A percentile compares a stretch with the other conserved stretches of the same genome.
phyloP scores from a whole-genome alignment of 2,797 vertebrate genomes.

The Poeciliopsis infans region DNA sequence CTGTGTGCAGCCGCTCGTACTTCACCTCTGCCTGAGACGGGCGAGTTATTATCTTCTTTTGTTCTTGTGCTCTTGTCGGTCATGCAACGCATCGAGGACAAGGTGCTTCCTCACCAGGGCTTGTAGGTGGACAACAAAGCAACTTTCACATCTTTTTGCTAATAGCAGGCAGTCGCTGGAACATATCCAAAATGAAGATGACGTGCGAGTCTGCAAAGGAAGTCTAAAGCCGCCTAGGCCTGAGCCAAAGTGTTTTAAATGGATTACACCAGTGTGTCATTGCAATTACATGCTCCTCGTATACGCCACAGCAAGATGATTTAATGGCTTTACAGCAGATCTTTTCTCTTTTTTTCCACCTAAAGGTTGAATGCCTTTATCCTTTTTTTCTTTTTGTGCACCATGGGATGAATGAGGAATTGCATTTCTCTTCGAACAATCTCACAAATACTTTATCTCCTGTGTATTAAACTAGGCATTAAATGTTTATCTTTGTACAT shows the following conservation, averaged over 20 bases:
- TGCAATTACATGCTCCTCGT: slow-evolving; percentile 79
- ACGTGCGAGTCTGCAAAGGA: slow-evolving; percentile 61
- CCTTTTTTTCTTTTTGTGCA: slow-evolving; percentile 17
- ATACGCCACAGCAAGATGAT: slow-evolving; percentile 75
- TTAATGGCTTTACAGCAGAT: slow-evolving; percentile 74
- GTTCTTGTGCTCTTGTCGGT: slow-evolving; percentile 39
- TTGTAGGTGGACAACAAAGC: slow-evolving; percentile 71
- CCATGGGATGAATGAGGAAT: slow-evolving; percentile 59
- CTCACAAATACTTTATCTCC: slow-evolving; percentile 55
- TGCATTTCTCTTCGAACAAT: slow-evolving; percentile 65
- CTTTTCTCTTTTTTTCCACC: slow-evolving; percentile 62
- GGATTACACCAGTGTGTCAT: slow-evolving; percentile 84
- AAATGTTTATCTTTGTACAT: slow-evolving; percentile 40
- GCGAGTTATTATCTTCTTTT: slow-evolving; percentile 62
- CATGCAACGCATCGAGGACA: slow-evolving; percentile 62
- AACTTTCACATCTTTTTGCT: slow-evolving; percentile 57
- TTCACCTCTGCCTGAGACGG: slow-evolving; percentile 64
- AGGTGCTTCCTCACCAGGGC: slow-evolving; percentile 50
- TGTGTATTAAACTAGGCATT: slow-evolving; percentile 40
- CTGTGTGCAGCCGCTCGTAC: slow-evolving; percentile 64
- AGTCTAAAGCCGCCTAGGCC: slow-evolving; percentile 67
- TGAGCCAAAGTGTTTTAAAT: slow-evolving; percentile 82
- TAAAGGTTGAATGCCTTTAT: slow-evolving; percentile 50
- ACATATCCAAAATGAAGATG: slow-evolving; percentile 66
- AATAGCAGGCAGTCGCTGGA: slow-evolving; percentile 71